Base-by-base conservation (phyloP, 2,797 vertebrate genomes). In the Trichosurus vulpecula region DNA sequence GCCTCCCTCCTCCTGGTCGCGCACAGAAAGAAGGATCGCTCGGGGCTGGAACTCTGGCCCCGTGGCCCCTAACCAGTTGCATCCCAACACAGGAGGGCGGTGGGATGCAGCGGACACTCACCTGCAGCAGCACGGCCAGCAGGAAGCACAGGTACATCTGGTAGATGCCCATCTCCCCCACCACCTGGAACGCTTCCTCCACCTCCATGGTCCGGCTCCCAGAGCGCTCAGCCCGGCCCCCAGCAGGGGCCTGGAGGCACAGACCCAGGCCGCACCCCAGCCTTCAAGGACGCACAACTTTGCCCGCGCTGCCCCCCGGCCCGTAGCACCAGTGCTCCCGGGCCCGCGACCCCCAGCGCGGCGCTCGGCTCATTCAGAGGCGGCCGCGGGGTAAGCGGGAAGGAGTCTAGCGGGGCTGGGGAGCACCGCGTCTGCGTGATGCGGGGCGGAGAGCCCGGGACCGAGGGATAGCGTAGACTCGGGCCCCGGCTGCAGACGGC, bases 141-240 rank as follows among this genome's bases (percentile, higher is more conserved):
- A 99, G 96, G 96, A 98, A 97, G 97, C 99, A 99, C 91, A 99
- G 95, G 92, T 98, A 99, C 92, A 98, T 97, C 98, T 99, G 99
- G 94, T 98, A 99, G 54, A 98, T 97, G 41, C 99, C 98, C 98
- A 99, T 98, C 98, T 98, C 98, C 31, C 99, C 99, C 94, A 98
- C 98, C 90, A 98, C 92, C 96, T 97, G 97, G 98, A 99, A 99
- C 12, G 98, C 99, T 95, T 98, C 98, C 96, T 99, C 99, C 97
- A 99, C 98, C 97, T 99, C 99, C 99, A 99, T 99, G 96, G 74
- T 51, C 74, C 74, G 3, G 74, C 74, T 81, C 19, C 66, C n/a
- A 19, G 93, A 94, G 35, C 52, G 74, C 56, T 90, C 55, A 90
- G 27, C 56, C 74, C 57, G 51, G 92, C 2, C 6, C 54, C 53